Percentiles rank a stretch among this genome's conserved stretches.
Evolutionary conservation across 1,140 invertebrate species (phyloP).

Genomic region (Myzus persicae): DNA sequence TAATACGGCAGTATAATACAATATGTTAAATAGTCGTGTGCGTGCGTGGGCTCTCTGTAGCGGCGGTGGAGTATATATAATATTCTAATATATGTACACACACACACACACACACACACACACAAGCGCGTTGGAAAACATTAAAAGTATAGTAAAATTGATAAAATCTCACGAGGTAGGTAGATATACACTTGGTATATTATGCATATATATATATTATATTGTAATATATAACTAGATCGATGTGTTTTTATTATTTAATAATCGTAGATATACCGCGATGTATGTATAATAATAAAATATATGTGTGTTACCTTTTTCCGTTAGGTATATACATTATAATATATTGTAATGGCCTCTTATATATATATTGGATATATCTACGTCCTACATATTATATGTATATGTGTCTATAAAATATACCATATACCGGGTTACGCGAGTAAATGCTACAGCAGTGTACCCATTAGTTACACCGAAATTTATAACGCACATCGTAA

Average conservation of each 20-base stretch:
- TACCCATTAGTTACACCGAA: background rate
- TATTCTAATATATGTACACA: background rate
- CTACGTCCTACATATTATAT: background rate
- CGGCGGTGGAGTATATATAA: background rate
- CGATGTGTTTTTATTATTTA: conserved; percentile 25
- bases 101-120: background rate
- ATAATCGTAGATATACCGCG: background rate
- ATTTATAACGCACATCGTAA: conserved; percentile 9
- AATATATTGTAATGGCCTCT: background rate
- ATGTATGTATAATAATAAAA: background rate
- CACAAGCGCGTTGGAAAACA: background rate
- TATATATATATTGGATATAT: background rate
- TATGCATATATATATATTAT: background rate
- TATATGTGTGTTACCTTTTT: background rate
- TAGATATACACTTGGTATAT: background rate
- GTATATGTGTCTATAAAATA: background rate
- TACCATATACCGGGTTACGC: background rate
- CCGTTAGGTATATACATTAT: background rate
- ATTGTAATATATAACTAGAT: conserved; percentile 20
- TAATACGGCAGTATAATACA: conserved; percentile 14
- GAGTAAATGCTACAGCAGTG: background rate
- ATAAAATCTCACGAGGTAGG: conserved; percentile 25
- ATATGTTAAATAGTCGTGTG: conserved; percentile 39
- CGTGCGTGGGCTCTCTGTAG: background rate
- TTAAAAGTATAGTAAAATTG: conserved; percentile 32